Conservation (phyloP, 23 tunicate genomes). For the Ascidia mentula region DNA sequence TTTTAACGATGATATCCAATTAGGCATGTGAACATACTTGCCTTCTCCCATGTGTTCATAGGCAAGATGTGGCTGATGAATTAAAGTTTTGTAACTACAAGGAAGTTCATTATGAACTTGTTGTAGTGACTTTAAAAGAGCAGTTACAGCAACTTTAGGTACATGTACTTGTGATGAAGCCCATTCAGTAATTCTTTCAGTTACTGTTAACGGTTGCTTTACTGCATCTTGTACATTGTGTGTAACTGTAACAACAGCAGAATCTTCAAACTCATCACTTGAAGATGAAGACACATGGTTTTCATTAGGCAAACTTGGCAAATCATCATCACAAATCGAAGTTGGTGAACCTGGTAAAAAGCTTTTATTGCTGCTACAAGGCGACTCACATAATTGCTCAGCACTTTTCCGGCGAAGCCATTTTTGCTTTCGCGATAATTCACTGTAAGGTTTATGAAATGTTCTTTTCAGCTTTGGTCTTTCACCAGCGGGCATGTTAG, state of each 20-base stretch:
- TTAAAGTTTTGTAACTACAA: background rate
- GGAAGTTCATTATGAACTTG: conserved; percentile 2
- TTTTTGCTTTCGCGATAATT: background rate
- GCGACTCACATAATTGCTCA: background rate
- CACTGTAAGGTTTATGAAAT: background rate
- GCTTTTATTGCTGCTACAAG: background rate
- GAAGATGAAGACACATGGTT: background rate
- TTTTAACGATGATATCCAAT: conserved; percentile 10
- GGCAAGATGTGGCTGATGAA: conserved; percentile 7
- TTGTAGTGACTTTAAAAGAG: background rate
- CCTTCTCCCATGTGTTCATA: conserved; percentile 5
- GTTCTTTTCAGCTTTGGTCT: background rate
- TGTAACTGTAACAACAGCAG: background rate
- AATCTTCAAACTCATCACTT: background rate
- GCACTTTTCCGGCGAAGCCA: conserved; percentile 6
- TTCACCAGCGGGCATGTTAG: background rate
- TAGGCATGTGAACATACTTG: conserved; percentile 9
- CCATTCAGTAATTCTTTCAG: conserved; percentile 8
- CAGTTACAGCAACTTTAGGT: background rate
- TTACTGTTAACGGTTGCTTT: background rate
- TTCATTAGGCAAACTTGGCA: background rate
- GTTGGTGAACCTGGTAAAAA: background rate
- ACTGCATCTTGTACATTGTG: background rate
- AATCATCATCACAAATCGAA: background rate
- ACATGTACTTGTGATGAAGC: background rate